Evolutionary conservation across 1,140 invertebrate genomes (phyloP).

Genomic region (Trichonephila inaurata): DNA sequence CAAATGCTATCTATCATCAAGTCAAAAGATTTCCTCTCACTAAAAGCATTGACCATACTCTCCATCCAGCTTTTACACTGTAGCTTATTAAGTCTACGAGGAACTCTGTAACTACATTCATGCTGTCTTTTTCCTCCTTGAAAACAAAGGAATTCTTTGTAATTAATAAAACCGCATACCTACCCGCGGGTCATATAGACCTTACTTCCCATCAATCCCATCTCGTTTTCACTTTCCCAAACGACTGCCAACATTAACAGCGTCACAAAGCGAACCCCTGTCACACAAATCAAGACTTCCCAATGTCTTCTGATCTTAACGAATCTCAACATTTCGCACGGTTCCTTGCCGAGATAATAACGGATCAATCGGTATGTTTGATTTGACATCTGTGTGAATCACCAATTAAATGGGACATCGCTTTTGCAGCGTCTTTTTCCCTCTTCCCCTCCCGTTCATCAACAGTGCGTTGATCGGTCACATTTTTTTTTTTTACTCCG

Average conservation of each 20-base stretch:
- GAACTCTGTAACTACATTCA: too few species aligned
- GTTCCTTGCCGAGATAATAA: not conserved
- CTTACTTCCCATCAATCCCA: not conserved
- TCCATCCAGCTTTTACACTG: too few species aligned
- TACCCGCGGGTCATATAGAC: not conserved
- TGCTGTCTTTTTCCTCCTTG: too few species aligned
- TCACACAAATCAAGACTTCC: not conserved
- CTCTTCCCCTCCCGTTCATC: not conserved
- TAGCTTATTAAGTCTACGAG: too few species aligned
- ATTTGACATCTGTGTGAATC: slow-evolving; percentile 46
- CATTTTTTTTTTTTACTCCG: not conserved
- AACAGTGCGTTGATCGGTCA: not conserved
- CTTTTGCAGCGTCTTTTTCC: not conserved
- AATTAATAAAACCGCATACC: not conserved
- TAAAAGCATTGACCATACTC: too few species aligned
- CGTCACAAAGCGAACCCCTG: not conserved
- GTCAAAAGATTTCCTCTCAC: too few species aligned
- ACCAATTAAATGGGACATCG: slow-evolving; percentile 47
- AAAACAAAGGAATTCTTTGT: too few species aligned
- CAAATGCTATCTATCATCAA: too few species aligned
- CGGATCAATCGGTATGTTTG: slow-evolving; percentile 38
- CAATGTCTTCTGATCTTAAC: not conserved
- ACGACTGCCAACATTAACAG: not conserved
- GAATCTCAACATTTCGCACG: slow-evolving; percentile 13
- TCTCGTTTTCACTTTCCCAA: not conserved